Conservation (phyloP, 2,797 vertebrate genomes). For the Pseudochromis fuscus region DNA sequence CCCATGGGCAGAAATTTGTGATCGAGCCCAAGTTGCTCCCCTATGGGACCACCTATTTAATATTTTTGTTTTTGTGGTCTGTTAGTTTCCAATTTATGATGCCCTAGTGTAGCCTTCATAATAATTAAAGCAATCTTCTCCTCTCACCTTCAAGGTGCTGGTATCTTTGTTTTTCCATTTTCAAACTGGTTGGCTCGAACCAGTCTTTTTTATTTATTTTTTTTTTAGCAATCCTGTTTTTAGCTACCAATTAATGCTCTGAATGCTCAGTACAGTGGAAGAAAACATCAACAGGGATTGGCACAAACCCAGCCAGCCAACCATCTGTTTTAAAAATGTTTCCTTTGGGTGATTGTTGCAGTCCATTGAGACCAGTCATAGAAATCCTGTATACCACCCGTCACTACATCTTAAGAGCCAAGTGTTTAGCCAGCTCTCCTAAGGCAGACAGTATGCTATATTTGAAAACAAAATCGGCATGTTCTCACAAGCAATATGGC, state of each 20-base stretch:
- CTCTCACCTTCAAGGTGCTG: constrained; percentile 1
- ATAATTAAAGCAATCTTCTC: constrained; percentile 1
- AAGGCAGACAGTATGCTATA: constrained; percentile 27
- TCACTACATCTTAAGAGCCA: constrained; percentile 40
- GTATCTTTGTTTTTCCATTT: constrained; percentile 31
- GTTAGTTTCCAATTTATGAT: constrained; percentile 2
- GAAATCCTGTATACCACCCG: constrained; percentile 45
- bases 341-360: constrained; percentile 62
- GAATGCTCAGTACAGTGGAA: constrained; percentile 35
- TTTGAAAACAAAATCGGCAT: constrained; percentile 35
- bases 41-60: not conserved
- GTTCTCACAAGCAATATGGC: constrained; percentile 17
- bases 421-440: constrained; percentile 37
- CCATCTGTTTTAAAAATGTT: constrained; percentile 65
- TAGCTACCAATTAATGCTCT: constrained; percentile 44
- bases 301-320: constrained; percentile 49
- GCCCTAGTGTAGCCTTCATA: not conserved
- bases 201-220: constrained; percentile 30
- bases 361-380: constrained; percentile 60
- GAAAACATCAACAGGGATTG: constrained; percentile 42
- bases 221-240: constrained; percentile 27
- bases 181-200: constrained; percentile 15
- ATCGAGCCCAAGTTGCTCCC: constrained; percentile 22
- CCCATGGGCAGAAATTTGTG: constrained; percentile 19
- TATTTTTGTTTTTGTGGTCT: constrained; percentile 12